Conservation (phyloP, 2,797 vertebrate species). For the Chiloscyllium punctatum region DNA sequence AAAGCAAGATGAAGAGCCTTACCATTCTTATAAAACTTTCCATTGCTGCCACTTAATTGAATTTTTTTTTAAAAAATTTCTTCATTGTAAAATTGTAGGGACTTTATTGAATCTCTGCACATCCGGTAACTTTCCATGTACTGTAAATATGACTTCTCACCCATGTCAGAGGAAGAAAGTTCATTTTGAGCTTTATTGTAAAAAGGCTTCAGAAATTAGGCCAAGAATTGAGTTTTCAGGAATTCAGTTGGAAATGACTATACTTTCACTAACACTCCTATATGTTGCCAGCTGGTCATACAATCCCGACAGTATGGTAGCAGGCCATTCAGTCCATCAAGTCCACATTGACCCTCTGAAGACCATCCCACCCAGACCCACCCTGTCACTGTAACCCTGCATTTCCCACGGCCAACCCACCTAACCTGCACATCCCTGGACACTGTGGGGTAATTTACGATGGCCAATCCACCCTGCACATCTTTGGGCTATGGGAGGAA, state of each 20-base stretch:
- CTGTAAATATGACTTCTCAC: neutral
- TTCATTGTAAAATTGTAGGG: neutral
- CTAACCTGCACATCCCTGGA: too few relatives aligned
- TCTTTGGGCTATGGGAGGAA: too few relatives aligned
- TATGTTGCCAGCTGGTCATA: neutral
- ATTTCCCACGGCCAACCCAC: too few relatives aligned
- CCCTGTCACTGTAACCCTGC: too few relatives aligned
- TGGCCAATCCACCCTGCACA: too few relatives aligned
- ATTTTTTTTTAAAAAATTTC: neutral
- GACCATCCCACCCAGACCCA: too few relatives aligned
- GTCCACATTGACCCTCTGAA: too few relatives aligned
- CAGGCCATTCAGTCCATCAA: too few relatives aligned
- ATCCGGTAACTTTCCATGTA: neutral
- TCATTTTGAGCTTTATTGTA: neutral
- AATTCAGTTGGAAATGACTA: neutral
- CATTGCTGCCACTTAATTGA: neutral
- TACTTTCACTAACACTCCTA: neutral
- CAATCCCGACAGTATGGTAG: too few relatives aligned
- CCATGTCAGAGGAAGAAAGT: neutral
- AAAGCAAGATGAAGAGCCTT: neutral
- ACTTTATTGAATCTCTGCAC: neutral
- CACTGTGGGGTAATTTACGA: too few relatives aligned
- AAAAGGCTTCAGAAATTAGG: conserved; percentile 4
- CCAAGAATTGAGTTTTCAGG: neutral
- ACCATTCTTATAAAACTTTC: neutral